These are phyloP conservation scores for Scylla paramamosain DNA, from an alignment of 1,140 invertebrate species.

Conservation along the genomic window DNA sequence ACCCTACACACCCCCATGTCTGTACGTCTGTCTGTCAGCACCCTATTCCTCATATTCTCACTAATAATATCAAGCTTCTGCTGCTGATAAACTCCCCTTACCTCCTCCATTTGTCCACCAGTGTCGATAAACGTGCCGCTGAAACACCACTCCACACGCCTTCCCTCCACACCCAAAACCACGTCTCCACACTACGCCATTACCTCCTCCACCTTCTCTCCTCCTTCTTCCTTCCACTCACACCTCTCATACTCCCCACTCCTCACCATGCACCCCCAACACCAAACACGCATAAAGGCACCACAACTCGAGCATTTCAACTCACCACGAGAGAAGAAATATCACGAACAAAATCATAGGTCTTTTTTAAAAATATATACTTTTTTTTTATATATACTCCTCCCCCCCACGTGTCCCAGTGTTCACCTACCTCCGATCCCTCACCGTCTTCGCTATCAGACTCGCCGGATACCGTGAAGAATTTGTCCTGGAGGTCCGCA, in stretches of 20 bases:
- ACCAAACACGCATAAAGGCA: no score
- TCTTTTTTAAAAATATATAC: not conserved
- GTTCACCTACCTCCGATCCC: constrained; percentile 72
- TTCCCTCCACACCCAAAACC: not conserved
- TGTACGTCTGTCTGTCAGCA: not conserved
- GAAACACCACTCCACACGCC: not conserved
- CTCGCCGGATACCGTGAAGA: constrained; percentile 74
- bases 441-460: constrained; percentile 75
- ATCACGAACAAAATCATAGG: not conserved
- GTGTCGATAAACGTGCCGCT: not conserved
- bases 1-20: not conserved
- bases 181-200: not conserved
- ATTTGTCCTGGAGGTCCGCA: constrained; percentile 77
- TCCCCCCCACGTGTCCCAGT: not conserved
- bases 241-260: not conserved
- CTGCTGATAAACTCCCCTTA: not conserved
- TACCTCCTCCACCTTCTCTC: constrained; percentile 30
- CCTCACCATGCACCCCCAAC: not conserved
- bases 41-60: not conserved
- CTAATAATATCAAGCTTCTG: not conserved
- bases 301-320: no score
- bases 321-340: not conserved
- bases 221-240: not conserved
- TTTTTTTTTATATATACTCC: no score
- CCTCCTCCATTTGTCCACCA: not conserved